Percentiles rank a stretch among this genome's conserved stretches.
phyloP scores from a whole-genome alignment of 2,113 vertebrate species.

The Anoura caudifer region DNA sequence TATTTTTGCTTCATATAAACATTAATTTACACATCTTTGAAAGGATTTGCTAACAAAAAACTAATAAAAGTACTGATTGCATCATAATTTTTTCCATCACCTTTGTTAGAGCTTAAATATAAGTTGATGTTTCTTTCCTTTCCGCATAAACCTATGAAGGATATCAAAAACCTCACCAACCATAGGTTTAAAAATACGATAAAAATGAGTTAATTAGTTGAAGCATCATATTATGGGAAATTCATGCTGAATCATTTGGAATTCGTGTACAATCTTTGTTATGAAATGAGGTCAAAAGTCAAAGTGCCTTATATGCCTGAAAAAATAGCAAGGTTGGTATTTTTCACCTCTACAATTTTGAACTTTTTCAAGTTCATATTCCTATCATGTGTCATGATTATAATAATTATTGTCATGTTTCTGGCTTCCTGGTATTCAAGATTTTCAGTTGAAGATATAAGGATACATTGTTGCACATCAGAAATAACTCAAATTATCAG shows the following conservation, averaged over 20 bases:
- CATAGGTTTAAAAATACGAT: background rate
- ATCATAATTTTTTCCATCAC: background rate
- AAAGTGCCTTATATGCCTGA: background rate
- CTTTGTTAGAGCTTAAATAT: constrained; percentile 4
- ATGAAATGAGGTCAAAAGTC: background rate
- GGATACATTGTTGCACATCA: background rate
- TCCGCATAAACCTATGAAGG: background rate
- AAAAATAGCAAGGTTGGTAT: background rate
- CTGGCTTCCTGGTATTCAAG: background rate
- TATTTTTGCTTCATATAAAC: constrained; percentile 26
- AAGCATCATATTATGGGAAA: background rate
- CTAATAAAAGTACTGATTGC: background rate
- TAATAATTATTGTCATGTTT: background rate
- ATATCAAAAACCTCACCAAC: background rate
- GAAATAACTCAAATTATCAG: background rate
- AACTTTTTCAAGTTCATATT: background rate
- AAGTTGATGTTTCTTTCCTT: background rate
- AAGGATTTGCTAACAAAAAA: constrained; percentile 13
- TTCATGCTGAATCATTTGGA: background rate
- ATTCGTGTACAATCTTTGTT: background rate
- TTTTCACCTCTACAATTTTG: background rate
- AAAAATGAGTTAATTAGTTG: background rate
- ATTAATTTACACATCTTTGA: constrained; percentile 40
- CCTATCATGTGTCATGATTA: background rate
- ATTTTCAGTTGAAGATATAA: background rate